A percentile compares a stretch with the other conserved stretches of the same genome.
Evolutionary conservation across 2,888 invertebrate genomes (phyloP).

Genomic region (Gerosis bhagava): DNA sequence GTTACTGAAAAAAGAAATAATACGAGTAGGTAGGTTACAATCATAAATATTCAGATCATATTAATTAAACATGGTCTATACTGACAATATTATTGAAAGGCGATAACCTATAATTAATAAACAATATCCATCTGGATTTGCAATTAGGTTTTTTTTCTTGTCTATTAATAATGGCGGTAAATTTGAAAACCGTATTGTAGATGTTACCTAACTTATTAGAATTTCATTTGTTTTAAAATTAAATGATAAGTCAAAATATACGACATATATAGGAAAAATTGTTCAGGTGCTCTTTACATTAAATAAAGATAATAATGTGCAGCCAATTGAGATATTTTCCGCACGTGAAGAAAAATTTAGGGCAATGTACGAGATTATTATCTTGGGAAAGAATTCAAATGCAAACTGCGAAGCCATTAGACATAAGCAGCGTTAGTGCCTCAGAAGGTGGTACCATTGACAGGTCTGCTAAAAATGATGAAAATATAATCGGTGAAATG

Average conservation of each 20-base stretch:
- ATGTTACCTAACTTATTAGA: too few relatives aligned
- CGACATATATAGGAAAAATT: conserved; percentile 11
- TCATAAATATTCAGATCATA: too few relatives aligned
- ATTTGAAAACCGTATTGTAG: background rate
- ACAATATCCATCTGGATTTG: too few relatives aligned
- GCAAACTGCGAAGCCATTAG: conserved; percentile 44
- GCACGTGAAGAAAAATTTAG: conserved; percentile 44
- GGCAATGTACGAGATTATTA: conserved; percentile 37
- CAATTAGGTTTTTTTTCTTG: too few relatives aligned
- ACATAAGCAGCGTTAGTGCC: conserved; percentile 31
- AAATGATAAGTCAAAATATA: conserved; percentile 9
- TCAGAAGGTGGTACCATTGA: conserved; percentile 28
- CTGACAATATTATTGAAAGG: too few relatives aligned
- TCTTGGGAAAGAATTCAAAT: conserved; percentile 34
- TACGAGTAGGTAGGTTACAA: too few relatives aligned
- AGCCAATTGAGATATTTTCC: conserved; percentile 13
- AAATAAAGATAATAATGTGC: conserved; percentile 14
- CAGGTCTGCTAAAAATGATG: conserved; percentile 29
- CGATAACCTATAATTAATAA: too few relatives aligned
- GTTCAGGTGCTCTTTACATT: conserved; percentile 14
- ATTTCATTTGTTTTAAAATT: conserved; percentile 16
- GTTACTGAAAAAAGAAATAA: too few relatives aligned
- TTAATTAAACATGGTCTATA: too few relatives aligned
- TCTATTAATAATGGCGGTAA: conserved; percentile 9
- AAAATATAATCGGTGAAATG: conserved; percentile 42